phyloP scores from a whole-genome alignment of 2,888 invertebrate genomes.

The Papilio protenor region DNA sequence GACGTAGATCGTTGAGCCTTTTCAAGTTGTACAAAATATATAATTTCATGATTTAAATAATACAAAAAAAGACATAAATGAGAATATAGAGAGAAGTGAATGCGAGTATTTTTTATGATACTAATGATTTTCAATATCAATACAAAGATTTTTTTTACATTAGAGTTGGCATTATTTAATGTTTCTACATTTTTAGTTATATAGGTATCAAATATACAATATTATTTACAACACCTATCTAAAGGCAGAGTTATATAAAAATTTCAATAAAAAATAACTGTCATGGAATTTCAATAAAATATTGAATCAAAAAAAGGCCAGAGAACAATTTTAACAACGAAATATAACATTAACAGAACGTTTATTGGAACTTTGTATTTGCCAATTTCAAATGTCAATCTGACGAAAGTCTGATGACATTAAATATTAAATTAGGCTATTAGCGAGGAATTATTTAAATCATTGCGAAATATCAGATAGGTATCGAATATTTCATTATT shows the following conservation, averaged over 20 bases:
- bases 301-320: background rate
- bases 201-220: background rate
- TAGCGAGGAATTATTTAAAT: slow-evolving; percentile 52
- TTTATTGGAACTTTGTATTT: slow-evolving; percentile 23
- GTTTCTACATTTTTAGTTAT: background rate
- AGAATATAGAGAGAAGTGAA: slow-evolving; percentile 52
- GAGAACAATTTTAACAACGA: background rate
- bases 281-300: slow-evolving; percentile 8
- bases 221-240: background rate
- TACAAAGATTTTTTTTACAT: too few species aligned
- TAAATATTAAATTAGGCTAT: slow-evolving; percentile 40
- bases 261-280: background rate
- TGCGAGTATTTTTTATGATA: too few species aligned
- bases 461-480: slow-evolving; percentile 61
- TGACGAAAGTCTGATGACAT: slow-evolving; percentile 20
- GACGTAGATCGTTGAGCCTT: too few species aligned
- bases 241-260: background rate
- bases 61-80: too few species aligned
- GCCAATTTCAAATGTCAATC: slow-evolving; percentile 29
- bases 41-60: too few species aligned
- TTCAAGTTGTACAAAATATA: too few species aligned
- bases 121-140: too few species aligned
- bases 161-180: background rate
- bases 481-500: slow-evolving; percentile 75
- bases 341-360: slow-evolving; percentile 6